Conservation (phyloP, 1,140 invertebrate genomes). For the Heliconius nattereri region DNA sequence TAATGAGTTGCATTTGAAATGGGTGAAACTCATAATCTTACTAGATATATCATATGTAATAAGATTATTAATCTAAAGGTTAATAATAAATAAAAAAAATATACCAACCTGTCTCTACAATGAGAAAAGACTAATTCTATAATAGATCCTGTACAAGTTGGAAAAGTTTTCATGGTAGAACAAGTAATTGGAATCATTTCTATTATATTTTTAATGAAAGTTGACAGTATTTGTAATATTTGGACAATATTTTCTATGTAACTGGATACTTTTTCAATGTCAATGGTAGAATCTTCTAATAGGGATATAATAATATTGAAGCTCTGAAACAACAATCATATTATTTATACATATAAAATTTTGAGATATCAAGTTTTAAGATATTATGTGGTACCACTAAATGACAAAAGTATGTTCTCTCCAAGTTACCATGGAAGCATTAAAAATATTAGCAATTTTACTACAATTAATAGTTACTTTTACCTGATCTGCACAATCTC, state of each 20-base stretch:
- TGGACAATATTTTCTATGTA: conserved; percentile 55
- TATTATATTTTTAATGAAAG: conserved; percentile 53
- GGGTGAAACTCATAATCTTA: no score
- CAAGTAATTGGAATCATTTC: conserved; percentile 53
- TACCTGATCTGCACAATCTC: conserved; percentile 56
- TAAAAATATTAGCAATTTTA: neutral
- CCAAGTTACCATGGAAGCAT: neutral
- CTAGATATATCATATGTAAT: no score
- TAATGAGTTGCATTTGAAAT: no score
- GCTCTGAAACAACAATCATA: conserved; percentile 50
- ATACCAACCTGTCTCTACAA: conserved; percentile 64
- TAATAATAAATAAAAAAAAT: neutral
- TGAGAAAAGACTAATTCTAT: conserved; percentile 63
- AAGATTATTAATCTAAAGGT: neutral
- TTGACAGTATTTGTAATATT: conserved; percentile 55
- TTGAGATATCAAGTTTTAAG: no score
- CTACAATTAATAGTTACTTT: neutral
- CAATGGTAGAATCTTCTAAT: conserved; percentile 42
- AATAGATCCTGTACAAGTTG: conserved; percentile 55
- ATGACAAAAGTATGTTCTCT: no score
- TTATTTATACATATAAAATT: neutral
- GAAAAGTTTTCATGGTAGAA: conserved; percentile 54
- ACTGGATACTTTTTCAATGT: conserved; percentile 36
- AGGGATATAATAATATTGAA: conserved; percentile 48
- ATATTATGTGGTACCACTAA: no score